A percentile compares a stretch with the other conserved stretches of the same genome.
Conservation (phyloP, 1,140 invertebrate genomes). For the Drosophila insularis region DNA sequence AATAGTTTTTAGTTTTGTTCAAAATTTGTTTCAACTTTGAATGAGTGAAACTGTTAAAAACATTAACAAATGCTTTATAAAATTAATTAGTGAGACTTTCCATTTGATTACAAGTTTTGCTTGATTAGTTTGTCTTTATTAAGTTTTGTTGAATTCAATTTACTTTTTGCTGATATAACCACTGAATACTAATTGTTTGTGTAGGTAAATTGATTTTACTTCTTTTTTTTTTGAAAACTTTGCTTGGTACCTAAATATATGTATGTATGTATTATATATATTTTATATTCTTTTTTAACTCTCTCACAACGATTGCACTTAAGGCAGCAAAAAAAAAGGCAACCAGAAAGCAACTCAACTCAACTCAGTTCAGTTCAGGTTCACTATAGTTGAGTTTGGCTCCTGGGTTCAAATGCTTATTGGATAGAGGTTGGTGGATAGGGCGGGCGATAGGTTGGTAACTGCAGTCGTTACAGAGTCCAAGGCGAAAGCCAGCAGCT, state of each 20-base stretch:
- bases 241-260: constrained; percentile 5
- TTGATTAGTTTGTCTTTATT: constrained; percentile 40
- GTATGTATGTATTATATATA: constrained; percentile 22
- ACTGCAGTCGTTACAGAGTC: constrained; percentile 31
- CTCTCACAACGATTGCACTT: constrained; percentile 50
- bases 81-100: not conserved
- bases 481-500: constrained; percentile 28
- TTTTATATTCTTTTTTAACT: constrained; percentile 11
- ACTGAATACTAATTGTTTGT: constrained; percentile 56
- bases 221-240: constrained; percentile 25
- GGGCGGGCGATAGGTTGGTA: not conserved
- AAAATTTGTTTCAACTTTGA: no score
- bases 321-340: constrained; percentile 41
- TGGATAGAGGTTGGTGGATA: constrained; percentile 18
- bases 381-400: not conserved
- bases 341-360: constrained; percentile 32
- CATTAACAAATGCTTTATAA: not conserved
- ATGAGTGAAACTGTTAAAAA: not conserved
- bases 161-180: constrained; percentile 49
- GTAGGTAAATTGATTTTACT: constrained; percentile 68
- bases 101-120: not conserved
- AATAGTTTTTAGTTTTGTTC: no score
- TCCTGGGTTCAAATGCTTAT: constrained; percentile 53
- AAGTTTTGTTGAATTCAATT: constrained; percentile 40
- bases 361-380: not conserved